These are phyloP conservation scores for Cyclargus thomasi DNA, from an alignment of 1,140 invertebrate species.

Conservation along the genomic window DNA sequence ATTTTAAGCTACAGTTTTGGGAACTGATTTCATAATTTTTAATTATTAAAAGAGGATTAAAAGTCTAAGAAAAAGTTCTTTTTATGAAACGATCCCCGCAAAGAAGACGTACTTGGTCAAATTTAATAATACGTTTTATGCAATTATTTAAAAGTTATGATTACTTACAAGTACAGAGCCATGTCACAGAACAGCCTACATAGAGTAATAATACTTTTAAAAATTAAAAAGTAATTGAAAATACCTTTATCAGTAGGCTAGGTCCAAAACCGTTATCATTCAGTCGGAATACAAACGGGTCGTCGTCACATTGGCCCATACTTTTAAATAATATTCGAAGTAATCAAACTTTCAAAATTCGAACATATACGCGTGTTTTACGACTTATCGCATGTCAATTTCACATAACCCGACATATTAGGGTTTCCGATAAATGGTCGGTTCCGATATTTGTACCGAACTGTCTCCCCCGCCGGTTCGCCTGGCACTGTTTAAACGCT, in stretches of 20 bases:
- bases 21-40: no score
- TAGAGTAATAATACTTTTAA: no score
- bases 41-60: no score
- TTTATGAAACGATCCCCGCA: no score
- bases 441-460: conserved; percentile 15
- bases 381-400: conserved; percentile 40
- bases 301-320: conserved; percentile 60
- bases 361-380: conserved; percentile 14
- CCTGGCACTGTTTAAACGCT: conserved; percentile 42
- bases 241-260: conserved; percentile 83
- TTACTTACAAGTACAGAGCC: no score
- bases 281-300: conserved; percentile 83
- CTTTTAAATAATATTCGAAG: background rate
- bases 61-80: no score
- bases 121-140: no score
- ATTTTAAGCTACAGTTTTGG: no score
- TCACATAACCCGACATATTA: conserved; percentile 28
- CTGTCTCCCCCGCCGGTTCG: conserved; percentile 38
- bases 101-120: no score
- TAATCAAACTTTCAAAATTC: background rate
- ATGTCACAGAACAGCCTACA: no score
- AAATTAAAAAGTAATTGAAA: no score
- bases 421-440: conserved; percentile 25
- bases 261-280: conserved; percentile 86
- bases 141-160: no score